phyloP scores from a whole-genome alignment of 2,797 vertebrate species.

The Pangasius macronema region DNA sequence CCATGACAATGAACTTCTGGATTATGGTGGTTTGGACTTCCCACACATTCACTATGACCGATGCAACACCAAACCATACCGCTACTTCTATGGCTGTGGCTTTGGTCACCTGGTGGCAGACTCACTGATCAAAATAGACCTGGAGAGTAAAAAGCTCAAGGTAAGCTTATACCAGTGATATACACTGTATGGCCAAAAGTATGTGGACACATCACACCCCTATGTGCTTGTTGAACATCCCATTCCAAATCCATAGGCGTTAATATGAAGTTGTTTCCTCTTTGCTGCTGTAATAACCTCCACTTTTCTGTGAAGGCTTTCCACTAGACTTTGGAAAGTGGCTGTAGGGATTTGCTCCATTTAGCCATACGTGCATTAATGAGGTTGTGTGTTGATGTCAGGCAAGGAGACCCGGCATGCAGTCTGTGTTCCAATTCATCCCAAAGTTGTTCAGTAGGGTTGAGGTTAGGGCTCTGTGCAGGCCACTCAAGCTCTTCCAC shows the following conservation, averaged over 20 bases:
- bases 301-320: not conserved
- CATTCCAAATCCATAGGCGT: not conserved
- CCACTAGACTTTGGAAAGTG: not conserved
- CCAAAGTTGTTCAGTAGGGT: not conserved
- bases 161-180: constrained; percentile 61
- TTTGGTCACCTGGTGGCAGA: constrained; percentile 86
- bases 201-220: not conserved
- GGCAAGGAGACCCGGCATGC: not conserved
- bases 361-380: not conserved
- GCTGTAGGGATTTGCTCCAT: not conserved
- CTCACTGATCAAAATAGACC: constrained; percentile 89
- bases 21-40: constrained; percentile 88
- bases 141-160: constrained; percentile 84
- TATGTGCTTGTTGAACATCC: not conserved
- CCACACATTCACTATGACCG: constrained; percentile 88
- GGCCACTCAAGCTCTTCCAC: not conserved
- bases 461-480: not conserved
- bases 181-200: not conserved
- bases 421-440: not conserved
- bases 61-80: constrained; percentile 80
- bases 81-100: constrained; percentile 90
- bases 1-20: constrained; percentile 76
- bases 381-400: not conserved
- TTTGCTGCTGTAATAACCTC: not conserved
- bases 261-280: not conserved